Conservation (phyloP, 2,888 invertebrate genomes). For the Tetanocera ferruginea region DNA sequence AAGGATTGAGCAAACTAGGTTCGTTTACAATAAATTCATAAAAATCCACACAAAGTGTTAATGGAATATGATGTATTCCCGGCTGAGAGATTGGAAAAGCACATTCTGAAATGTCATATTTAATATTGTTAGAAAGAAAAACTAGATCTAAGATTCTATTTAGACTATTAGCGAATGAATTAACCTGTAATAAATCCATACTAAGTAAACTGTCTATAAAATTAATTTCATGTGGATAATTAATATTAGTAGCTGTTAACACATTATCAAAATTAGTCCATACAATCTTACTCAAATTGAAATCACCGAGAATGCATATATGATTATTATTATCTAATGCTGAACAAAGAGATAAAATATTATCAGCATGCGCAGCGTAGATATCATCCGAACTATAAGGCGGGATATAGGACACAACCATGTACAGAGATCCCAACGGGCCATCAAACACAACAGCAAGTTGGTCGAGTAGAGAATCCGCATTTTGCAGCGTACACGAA, state of each 20-base stretch:
- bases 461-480: background rate
- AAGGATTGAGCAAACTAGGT: no score
- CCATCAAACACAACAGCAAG: background rate
- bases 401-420: background rate
- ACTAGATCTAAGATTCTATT: background rate
- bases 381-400: background rate
- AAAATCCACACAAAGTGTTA: no score
- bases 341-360: background rate
- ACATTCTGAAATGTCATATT: no score
- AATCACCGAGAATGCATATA: background rate
- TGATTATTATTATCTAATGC: background rate
- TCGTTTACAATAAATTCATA: no score
- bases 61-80: no score
- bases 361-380: background rate
- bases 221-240: background rate
- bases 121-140: no score
- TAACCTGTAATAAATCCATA: background rate
- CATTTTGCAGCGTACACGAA: background rate
- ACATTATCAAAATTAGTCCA: background rate
- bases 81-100: no score
- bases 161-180: background rate
- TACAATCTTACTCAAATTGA: background rate
- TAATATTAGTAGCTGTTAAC: background rate
- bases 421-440: background rate
- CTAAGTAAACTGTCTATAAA: background rate